Conservation (phyloP, 2,113 vertebrate genomes). For the Syngnathus floridae region DNA sequence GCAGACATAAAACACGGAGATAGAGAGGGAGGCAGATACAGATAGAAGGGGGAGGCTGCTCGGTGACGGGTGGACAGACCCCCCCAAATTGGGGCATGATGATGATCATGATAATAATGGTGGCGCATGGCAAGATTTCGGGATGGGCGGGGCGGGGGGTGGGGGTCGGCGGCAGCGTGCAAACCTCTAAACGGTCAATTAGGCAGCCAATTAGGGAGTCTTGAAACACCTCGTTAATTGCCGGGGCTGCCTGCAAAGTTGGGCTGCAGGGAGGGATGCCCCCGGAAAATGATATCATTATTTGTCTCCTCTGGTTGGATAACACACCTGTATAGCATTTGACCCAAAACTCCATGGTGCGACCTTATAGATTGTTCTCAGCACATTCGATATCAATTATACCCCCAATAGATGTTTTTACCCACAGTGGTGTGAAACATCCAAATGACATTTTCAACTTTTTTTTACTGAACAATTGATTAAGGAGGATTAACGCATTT, state of each 20-base stretch:
- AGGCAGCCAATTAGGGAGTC: conserved; percentile 64
- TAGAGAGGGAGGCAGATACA: conserved; percentile 52
- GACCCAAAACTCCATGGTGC: too few relatives aligned
- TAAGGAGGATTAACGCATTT: too few relatives aligned
- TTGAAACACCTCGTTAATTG: conserved; percentile 56
- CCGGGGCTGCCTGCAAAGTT: conserved; percentile 31
- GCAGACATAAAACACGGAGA: conserved; percentile 79
- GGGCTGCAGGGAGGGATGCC: not conserved
- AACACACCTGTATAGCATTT: too few relatives aligned
- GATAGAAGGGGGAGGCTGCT: conserved; percentile 37
- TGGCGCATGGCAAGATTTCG: too few relatives aligned
- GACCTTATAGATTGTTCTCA: too few relatives aligned
- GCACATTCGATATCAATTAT: too few relatives aligned
- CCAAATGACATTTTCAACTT: too few relatives aligned
- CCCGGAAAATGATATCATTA: too few relatives aligned
- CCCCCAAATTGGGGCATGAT: conserved; percentile 47
- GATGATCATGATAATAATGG: not conserved
- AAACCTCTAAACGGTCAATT: conserved; percentile 42
- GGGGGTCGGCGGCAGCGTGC: conserved; percentile 14
- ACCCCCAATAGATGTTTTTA: too few relatives aligned
- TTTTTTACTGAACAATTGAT: too few relatives aligned
- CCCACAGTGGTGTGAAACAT: too few relatives aligned
- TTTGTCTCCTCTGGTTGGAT: too few relatives aligned
- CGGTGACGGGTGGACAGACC: conserved; percentile 17
- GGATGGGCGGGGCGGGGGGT: conserved; percentile 35